Evolutionary conservation across 2,888 invertebrate genomes (phyloP), one percentile per base, ranked within the genome.

Genomic region (Sphinx pinastri): DNA sequence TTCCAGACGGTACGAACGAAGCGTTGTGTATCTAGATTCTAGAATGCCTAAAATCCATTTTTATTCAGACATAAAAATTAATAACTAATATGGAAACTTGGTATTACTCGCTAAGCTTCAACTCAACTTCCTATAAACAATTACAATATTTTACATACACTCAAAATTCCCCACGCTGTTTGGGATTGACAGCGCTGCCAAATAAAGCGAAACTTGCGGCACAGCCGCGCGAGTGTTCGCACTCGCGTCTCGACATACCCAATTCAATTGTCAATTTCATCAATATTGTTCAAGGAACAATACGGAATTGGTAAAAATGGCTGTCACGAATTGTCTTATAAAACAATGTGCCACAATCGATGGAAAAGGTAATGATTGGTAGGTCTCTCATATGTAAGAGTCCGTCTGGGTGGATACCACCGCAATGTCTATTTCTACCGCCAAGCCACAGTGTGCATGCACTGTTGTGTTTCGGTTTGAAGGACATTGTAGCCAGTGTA

Each of bases 171-270:
- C 14, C 13, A 13, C 49, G 63, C 19, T 63, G 73, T 69, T 73
- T 52, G 72, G 75, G 76, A 77, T 80, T 81, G 81, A 81, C 82
- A 73, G 72, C 66, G 73, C 74, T 78, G 77, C 80, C 81, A 82
- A 74, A 75, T 74, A 72, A 75, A 73, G 49, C 70, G 76, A 55
- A 71, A 72, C 76, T 63, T 63, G 49, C 49, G 71, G 57, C 66
- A 45, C 45, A 69, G 55, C 16, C 19, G 55, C 19, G 11, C 19
- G 6, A 55, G 55, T 19, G 19, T 25, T 25, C 67, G 63, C 58
- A 31, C 58, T 47, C 47, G 19, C 49, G 7, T 13, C 63, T 19
- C 49, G 19, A 63, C 49, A 63, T 54, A 45, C 54, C 51, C 45
- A 51, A 69, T 69, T 63, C 68, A 63, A 67, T 70, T 59, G 60